Conservation (phyloP, 1,140 invertebrate species). For the Portunus trituberculatus region DNA sequence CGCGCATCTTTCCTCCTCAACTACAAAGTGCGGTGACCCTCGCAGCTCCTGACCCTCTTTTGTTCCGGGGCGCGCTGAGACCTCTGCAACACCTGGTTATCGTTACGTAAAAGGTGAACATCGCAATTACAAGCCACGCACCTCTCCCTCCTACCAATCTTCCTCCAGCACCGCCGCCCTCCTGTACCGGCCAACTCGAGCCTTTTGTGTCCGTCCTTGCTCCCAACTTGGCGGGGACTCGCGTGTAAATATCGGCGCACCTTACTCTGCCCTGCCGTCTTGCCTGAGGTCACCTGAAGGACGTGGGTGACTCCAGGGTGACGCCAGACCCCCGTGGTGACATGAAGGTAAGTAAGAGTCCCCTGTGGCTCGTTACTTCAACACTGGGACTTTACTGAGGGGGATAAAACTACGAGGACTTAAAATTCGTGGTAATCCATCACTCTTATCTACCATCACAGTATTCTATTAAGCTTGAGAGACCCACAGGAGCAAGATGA, state of each 20-base stretch:
- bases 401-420: no score
- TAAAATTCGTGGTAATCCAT: no score
- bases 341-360: background rate
- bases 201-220: constrained; percentile 9
- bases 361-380: no score
- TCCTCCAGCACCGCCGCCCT: background rate
- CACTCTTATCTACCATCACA: no score
- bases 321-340: background rate
- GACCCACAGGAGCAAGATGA: background rate
- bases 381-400: no score
- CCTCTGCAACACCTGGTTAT: background rate
- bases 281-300: background rate
- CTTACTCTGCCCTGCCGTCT: background rate
- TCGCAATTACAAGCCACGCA: background rate
- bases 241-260: constrained; percentile 9
- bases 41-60: background rate
- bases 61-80: background rate
- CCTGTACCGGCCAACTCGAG: background rate
- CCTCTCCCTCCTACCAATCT: background rate
- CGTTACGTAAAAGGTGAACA: background rate
- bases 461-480: background rate
- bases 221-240: background rate
- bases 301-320: background rate
- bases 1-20: no score
- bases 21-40: background rate